Evolutionary conservation across 1,140 invertebrate species (phyloP).

Genomic region (Drosophila simulans): DNA sequence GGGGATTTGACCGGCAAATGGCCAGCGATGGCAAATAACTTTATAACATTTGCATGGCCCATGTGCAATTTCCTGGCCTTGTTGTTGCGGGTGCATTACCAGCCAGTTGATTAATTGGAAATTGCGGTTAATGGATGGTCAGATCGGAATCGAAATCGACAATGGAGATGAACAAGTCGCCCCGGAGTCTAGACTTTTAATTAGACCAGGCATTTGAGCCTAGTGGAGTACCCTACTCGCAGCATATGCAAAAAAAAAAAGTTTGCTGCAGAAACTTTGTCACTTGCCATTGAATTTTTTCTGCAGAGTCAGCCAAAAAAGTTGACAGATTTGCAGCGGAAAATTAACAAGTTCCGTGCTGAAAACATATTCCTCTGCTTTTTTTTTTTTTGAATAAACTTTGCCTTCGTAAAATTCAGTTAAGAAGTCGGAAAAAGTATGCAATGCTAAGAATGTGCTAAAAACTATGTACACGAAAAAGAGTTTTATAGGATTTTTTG

Average conservation of each 20-base stretch:
- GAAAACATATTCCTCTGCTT: conserved; percentile 4
- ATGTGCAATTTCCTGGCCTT: conserved; percentile 44
- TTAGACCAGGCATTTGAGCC: conserved; percentile 55
- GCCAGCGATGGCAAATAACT: conserved; percentile 73
- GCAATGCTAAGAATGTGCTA: conserved; percentile 72
- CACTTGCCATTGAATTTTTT: conserved; percentile 67
- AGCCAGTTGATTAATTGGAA: conserved; percentile 79
- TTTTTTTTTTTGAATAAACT: conserved; percentile 51
- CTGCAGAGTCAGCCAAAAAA: conserved; percentile 42
- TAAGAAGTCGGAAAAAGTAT: conserved; percentile 74
- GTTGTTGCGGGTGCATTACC: conserved; percentile 51
- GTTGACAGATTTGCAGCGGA: conserved; percentile 81
- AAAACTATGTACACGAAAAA: conserved; percentile 56
- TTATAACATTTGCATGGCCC: conserved; percentile 77
- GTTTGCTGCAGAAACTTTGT: conserved; percentile 52
- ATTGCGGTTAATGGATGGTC: conserved; percentile 72
- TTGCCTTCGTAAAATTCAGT: conserved; percentile 74
- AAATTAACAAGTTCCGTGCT: conserved; percentile 76
- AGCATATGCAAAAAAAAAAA: conserved; percentile 53
- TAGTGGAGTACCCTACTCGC: conserved; percentile 36
- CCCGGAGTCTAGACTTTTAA: conserved; percentile 74
- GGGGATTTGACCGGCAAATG: conserved; percentile 31
- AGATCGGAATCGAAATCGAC: conserved; percentile 44
- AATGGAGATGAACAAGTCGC: conserved; percentile 45
- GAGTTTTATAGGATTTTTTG: conserved; percentile 10